Conservation (phyloP, 2,888 invertebrate genomes). For the Drosophila ezoana region DNA sequence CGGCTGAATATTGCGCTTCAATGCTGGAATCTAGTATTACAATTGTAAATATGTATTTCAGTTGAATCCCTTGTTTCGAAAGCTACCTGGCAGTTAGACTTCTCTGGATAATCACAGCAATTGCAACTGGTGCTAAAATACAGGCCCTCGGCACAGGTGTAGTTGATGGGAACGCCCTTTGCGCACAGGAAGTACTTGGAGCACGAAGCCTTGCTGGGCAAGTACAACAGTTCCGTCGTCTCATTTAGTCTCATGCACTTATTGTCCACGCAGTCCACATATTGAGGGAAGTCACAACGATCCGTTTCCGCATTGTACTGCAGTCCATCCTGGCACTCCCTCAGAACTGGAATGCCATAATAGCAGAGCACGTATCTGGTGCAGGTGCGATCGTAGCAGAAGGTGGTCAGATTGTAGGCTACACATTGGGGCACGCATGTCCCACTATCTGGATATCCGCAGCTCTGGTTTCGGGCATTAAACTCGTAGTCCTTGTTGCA, state of each 20-base stretch:
- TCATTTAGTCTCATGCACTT: slow-evolving; percentile 72
- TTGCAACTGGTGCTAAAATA: slow-evolving; percentile 69
- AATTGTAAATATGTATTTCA: neutral
- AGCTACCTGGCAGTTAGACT: slow-evolving; percentile 73
- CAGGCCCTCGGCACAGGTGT: slow-evolving; percentile 70
- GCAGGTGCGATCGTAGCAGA: slow-evolving; percentile 79
- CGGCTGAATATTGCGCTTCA: slow-evolving; percentile 63
- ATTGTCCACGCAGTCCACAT: slow-evolving; percentile 81
- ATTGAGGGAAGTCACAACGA: slow-evolving; percentile 81
- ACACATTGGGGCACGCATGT: slow-evolving; percentile 58
- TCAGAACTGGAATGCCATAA: slow-evolving; percentile 66
- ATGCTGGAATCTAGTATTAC: slow-evolving; percentile 55
- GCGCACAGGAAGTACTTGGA: slow-evolving; percentile 78
- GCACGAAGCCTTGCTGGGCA: slow-evolving; percentile 76
- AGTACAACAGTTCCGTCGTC: slow-evolving; percentile 64
- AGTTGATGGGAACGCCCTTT: slow-evolving; percentile 61
- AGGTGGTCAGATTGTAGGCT: slow-evolving; percentile 51
- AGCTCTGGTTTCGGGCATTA: slow-evolving; percentile 66
- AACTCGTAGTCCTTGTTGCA: slow-evolving; percentile 64
- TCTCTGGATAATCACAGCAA: slow-evolving; percentile 75
- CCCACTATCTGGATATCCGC: slow-evolving; percentile 3
- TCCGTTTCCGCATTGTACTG: slow-evolving; percentile 80
- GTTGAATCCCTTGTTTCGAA: neutral
- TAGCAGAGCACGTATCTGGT: slow-evolving; percentile 81
- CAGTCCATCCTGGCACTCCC: slow-evolving; percentile 77